Evolutionary conservation across 2,797 vertebrate genomes (phyloP).

Genomic region (Hapalemur alaotrensis): DNA sequence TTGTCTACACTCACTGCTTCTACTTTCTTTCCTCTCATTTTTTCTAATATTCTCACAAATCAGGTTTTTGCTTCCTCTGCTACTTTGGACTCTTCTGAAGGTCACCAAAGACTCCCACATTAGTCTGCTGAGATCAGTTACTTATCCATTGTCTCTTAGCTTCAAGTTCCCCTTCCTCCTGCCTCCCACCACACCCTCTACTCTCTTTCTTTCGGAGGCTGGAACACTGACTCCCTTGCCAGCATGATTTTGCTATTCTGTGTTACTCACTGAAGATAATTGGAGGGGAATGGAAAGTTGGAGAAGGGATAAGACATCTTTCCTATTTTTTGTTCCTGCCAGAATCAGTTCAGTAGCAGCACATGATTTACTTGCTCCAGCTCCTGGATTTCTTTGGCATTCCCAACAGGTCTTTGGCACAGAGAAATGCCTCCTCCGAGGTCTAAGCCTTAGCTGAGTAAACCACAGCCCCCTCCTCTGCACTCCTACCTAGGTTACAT

Average conservation of each 20-base stretch:
- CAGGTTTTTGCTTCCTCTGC: not conserved
- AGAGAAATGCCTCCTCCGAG: not conserved
- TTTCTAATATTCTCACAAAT: not conserved
- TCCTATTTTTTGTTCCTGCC: not conserved
- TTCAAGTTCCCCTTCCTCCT: not conserved
- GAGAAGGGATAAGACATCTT: not conserved
- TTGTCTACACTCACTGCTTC: not conserved
- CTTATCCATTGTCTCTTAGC: not conserved
- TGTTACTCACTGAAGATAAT: not conserved
- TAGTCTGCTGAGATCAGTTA: not conserved
- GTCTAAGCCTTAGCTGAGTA: not conserved
- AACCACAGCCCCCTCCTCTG: too few species aligned
- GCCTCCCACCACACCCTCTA: not conserved
- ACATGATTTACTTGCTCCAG: not conserved
- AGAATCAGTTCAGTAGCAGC: not conserved
- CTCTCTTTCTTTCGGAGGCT: not conserved
- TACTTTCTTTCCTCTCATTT: not conserved
- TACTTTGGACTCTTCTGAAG: rapidly evolving
- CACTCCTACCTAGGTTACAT: rapidly evolving
- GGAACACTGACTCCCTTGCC: not conserved
- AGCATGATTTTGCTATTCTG: not conserved
- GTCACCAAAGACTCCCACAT: not conserved
- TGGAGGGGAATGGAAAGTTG: not conserved
- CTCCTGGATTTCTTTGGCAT: not conserved
- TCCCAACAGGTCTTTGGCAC: not conserved